Evolutionary conservation across 1,140 invertebrate genomes (phyloP).

Genomic region (Cheumatopsyche charites): DNA sequence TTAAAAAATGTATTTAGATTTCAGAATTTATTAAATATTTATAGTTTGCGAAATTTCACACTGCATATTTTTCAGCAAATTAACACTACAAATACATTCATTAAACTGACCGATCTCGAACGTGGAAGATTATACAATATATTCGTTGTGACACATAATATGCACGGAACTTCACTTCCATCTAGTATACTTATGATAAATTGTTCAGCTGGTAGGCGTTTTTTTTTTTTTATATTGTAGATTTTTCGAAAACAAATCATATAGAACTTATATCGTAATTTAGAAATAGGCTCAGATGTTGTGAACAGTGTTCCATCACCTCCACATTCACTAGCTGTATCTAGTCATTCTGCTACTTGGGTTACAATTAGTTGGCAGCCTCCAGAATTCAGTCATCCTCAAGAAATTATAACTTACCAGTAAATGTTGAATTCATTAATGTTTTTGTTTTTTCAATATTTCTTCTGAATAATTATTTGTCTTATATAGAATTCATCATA

Average conservation of each 20-base stretch:
- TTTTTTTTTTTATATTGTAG: conserved; percentile 35
- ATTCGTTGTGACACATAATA: conserved; percentile 76
- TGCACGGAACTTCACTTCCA: conserved; percentile 76
- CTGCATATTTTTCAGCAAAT: conserved; percentile 63
- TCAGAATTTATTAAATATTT: conserved; percentile 4
- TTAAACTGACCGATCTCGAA: conserved; percentile 67
- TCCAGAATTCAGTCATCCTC: conserved; percentile 76
- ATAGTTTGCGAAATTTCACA: neutral
- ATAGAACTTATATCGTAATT: neutral
- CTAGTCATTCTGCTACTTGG: conserved; percentile 76
- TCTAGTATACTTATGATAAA: conserved; percentile 81
- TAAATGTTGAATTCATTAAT: conserved; percentile 54
- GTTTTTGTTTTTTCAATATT: neutral
- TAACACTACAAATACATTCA: conserved; percentile 68
- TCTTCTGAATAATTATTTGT: neutral
- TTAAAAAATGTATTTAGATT: conserved; percentile 64
- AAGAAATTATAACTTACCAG: conserved; percentile 76
- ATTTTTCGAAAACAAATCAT: neutral
- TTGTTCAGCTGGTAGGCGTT: conserved; percentile 56
- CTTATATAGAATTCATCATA: conserved; percentile 69
- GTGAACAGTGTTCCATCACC: conserved; percentile 71
- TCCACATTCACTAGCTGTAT: conserved; percentile 76
- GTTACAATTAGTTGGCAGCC: conserved; percentile 81
- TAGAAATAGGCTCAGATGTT: conserved; percentile 3
- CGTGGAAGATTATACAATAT: conserved; percentile 73